Percentiles rank a stretch among this genome's conserved stretches.
These are phyloP conservation scores for Mantis religiosa DNA, from an alignment of 2,888 invertebrate genomes.

Conservation along the genomic window DNA sequence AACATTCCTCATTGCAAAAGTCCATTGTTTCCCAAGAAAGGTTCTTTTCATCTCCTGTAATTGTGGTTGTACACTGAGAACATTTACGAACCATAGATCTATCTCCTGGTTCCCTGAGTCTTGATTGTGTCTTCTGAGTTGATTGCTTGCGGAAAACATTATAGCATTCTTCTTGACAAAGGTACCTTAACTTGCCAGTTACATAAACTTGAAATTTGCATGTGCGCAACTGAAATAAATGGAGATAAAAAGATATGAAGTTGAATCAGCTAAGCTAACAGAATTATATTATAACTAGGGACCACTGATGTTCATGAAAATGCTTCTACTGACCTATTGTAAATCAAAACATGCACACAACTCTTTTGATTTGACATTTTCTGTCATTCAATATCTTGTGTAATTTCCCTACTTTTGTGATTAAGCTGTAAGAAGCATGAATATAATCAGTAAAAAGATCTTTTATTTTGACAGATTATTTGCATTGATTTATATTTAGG, in stretches of 20 bases:
- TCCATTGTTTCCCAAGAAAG: conserved; percentile 91
- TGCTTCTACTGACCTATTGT: no score
- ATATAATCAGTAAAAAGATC: no score
- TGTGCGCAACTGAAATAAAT: conserved; percentile 16
- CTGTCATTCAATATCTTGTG: no score
- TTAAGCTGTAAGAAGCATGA: no score
- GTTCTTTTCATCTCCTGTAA: conserved; percentile 57
- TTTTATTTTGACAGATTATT: no score
- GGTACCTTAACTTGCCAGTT: conserved; percentile 16
- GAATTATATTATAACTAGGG: no score
- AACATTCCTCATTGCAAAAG: conserved; percentile 83
- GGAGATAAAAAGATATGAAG: not conserved
- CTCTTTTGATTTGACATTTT: no score
- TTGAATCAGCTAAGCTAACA: not conserved
- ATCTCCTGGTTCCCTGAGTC: conserved; percentile 41
- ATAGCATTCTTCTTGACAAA: conserved; percentile 26
- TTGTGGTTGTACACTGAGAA: conserved; percentile 50
- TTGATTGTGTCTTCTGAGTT: not conserved
- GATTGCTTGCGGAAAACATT: conserved; percentile 25
- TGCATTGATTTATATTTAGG: no score
- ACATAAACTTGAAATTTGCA: conserved; percentile 25
- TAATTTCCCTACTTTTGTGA: no score
- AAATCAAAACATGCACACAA: no score
- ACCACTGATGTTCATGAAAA: no score
- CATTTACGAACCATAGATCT: conserved; percentile 55